phyloP scores from a whole-genome alignment of 2,888 invertebrate species.

The Drosophila engyochracea region DNA sequence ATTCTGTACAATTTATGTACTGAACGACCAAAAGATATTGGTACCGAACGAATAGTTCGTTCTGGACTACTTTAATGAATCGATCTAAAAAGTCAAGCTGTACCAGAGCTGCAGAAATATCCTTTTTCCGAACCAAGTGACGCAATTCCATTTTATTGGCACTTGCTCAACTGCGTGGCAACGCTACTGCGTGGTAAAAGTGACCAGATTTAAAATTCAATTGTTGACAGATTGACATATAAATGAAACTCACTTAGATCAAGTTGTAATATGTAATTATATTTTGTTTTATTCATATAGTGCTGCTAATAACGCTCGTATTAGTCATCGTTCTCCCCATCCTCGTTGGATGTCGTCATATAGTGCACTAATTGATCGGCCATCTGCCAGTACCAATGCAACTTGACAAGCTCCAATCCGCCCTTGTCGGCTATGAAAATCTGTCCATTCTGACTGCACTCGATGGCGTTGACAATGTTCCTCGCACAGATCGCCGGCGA shows the following conservation, averaged over 20 bases:
- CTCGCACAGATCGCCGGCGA: slow-evolving; percentile 71
- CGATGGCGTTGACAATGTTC: slow-evolving; percentile 80
- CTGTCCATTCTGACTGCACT: slow-evolving; percentile 77
- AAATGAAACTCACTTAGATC: too few relatives aligned
- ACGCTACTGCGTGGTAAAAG: neutral
- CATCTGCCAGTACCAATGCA: slow-evolving; percentile 81
- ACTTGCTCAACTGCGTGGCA: neutral
- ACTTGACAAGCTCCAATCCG: slow-evolving; percentile 69
- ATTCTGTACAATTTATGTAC: neutral
- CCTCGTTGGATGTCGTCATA: slow-evolving; percentile 53
- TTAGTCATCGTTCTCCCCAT: slow-evolving; percentile 32
- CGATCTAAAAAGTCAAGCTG: neutral
- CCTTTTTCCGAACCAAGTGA: neutral
- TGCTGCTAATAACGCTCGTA: neutral
- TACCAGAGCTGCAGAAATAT: neutral
- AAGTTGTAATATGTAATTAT: neutral
- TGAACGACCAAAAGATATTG: neutral
- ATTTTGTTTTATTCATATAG: neutral
- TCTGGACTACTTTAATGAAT: neutral
- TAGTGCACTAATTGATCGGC: slow-evolving; percentile 67
- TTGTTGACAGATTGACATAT: neutral
- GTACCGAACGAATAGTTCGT: neutral
- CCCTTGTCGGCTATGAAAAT: slow-evolving; percentile 83
- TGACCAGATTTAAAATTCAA: neutral
- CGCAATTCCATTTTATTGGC: neutral